Conservation (phyloP, 2,113 vertebrate genomes). For the Manacus vitellinus region DNA sequence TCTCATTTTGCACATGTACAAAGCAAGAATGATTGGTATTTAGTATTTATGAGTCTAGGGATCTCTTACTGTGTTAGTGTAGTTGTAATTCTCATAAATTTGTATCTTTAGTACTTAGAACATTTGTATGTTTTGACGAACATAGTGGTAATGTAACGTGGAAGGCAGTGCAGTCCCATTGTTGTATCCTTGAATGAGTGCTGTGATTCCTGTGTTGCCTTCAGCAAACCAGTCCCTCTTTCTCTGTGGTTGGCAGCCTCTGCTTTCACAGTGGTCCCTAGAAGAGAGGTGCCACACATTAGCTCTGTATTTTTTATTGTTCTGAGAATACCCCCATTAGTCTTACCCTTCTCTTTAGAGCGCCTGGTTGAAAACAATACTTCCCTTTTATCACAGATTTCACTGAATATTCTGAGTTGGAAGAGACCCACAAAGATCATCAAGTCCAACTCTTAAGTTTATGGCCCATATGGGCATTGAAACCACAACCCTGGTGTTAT, state of each 20-base stretch:
- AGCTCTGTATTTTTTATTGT: not conserved
- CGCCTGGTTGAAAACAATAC: not conserved
- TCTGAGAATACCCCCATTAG: not conserved
- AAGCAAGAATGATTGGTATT: not conserved
- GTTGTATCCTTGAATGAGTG: not conserved
- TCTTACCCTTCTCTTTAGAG: not conserved
- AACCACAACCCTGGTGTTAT: not conserved
- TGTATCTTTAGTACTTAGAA: not conserved
- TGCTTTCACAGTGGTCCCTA: not conserved
- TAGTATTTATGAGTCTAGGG: constrained; percentile 35
- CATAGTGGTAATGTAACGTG: not conserved
- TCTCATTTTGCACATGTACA: not conserved
- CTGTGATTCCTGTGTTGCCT: not conserved
- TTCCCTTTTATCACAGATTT: not conserved
- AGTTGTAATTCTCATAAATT: not conserved
- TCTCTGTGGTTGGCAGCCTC: not conserved
- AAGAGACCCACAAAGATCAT: not conserved
- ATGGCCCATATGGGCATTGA: not conserved
- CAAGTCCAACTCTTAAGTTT: not conserved
- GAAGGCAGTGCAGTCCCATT: not conserved
- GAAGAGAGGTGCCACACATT: not conserved
- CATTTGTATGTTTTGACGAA: not conserved
- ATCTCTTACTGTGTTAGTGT: not conserved
- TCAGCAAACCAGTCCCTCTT: not conserved
- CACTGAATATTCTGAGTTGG: not conserved